Evolutionary conservation across 1,140 invertebrate genomes (phyloP).

Genomic region (Achroia grisella): DNA sequence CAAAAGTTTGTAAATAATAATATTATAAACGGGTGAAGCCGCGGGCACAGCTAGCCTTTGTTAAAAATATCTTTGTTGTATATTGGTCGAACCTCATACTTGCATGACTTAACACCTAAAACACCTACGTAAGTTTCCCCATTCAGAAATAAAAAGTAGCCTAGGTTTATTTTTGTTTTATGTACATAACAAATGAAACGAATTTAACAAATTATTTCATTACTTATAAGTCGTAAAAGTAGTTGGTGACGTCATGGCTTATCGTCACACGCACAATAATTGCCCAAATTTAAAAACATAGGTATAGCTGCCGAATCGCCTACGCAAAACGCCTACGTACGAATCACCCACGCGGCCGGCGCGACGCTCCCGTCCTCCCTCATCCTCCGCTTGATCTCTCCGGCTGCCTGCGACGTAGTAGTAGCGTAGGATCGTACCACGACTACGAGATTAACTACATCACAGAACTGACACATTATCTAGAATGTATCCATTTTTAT

Average conservation of each 20-base stretch:
- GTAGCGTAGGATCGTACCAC: constrained; percentile 30
- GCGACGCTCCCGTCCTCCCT: constrained; percentile 10
- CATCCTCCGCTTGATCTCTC: constrained; percentile 12
- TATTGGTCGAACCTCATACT: too few species aligned
- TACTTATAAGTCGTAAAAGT: too few species aligned
- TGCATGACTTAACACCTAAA: too few species aligned
- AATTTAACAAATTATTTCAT: too few species aligned
- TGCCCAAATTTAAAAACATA: constrained; percentile 38
- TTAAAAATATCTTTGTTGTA: too few species aligned
- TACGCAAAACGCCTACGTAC: constrained; percentile 17
- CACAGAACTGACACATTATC: constrained; percentile 11
- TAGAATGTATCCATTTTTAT: not conserved
- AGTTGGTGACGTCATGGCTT: constrained; percentile 20
- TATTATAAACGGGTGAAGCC: too few species aligned
- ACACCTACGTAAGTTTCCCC: too few species aligned
- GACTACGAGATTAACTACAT: constrained; percentile 8
- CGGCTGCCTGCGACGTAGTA: constrained; percentile 21
- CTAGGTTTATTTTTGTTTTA: too few species aligned
- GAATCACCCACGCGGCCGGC: constrained; percentile 20
- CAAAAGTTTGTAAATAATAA: too few species aligned
- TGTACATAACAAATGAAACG: too few species aligned
- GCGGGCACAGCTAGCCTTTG: too few species aligned
- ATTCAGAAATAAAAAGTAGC: too few species aligned
- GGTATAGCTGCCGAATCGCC: constrained; percentile 35
- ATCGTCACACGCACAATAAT: constrained; percentile 37